These are phyloP conservation scores for Acleris laterana DNA, from an alignment of 2,888 invertebrate species.

Conservation along the genomic window DNA sequence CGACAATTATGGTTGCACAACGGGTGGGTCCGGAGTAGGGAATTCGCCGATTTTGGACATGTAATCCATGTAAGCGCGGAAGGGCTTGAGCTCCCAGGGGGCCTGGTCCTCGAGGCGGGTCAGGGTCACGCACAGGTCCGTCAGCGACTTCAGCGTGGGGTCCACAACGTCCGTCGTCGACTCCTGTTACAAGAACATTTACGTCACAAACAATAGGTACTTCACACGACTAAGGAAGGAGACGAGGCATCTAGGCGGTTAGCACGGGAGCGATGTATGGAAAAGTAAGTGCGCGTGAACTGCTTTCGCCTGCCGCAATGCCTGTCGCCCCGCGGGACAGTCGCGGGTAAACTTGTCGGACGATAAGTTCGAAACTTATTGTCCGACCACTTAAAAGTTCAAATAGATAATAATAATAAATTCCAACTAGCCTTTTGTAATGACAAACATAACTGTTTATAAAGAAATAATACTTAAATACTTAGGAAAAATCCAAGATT, in stretches of 20 bases:
- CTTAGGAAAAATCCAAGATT: too few species aligned
- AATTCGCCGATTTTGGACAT: constrained; percentile 91
- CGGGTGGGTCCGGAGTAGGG: constrained; percentile 87
- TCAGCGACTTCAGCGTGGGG: constrained; percentile 88
- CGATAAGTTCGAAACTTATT: too few species aligned
- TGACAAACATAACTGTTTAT: too few species aligned
- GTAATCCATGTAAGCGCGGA: constrained; percentile 88
- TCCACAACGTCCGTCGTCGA: constrained; percentile 88
- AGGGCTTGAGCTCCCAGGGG: constrained; percentile 92
- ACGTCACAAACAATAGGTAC: not conserved
- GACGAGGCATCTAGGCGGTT: not conserved
- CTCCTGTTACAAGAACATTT: constrained; percentile 82
- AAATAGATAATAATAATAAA: too few species aligned
- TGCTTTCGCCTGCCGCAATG: too few species aligned
- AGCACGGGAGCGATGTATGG: too few species aligned
- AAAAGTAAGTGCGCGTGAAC: too few species aligned
- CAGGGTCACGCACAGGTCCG: constrained; percentile 93
- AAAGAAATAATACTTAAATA: too few species aligned
- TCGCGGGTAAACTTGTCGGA: too few species aligned
- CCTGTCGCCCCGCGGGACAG: too few species aligned
- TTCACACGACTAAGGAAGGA: not conserved
- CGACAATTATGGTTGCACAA: constrained; percentile 48
- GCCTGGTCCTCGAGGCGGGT: constrained; percentile 91
- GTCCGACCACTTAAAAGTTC: too few species aligned
- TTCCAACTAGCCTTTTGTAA: too few species aligned